Evolutionary conservation across 2,888 invertebrate genomes (phyloP), one percentile per base, ranked within the genome.

Genomic region (Cheilosia pagana): DNA sequence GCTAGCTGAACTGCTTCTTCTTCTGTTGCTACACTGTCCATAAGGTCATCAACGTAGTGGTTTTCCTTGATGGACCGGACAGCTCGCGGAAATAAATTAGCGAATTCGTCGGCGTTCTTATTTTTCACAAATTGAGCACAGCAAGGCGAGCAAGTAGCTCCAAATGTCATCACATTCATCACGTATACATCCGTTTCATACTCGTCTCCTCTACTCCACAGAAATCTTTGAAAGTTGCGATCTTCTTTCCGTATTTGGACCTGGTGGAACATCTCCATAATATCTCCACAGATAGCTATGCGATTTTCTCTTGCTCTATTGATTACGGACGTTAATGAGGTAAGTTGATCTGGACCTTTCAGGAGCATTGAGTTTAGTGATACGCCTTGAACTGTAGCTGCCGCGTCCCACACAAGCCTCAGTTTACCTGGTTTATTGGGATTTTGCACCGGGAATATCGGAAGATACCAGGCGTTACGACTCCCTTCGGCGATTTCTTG

Each of bases 11-110:
- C 59, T 41, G 14, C 39, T n/a, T n/a, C n/a, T n/a, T n/a, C n/a
- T n/a, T n/a, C 28, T 87, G 81, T 89, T 7, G 14, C 14, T 12
- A 28, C 28, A 8, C 28, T 89, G 60, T 89, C 89, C 52, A 89
- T 28, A 28, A 28, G 8, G 28, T 28, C 7, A 28, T 28, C 28
- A 28, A 28, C 88, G 31, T 90, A 90, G 52, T 85, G 78, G 19
- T 72, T 72, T 21, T 71, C 41, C 10, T 19, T 39, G 8, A 72
- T 62, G 1, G 72, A 41, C 0, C 43, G 41, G 1, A 50, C 48
- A 0, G 59, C 59, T 71, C 70, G 23, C 6, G 59, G 59, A 8
- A 8, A 28, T 28, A 28, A 1, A 8, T 28, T 1, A 2, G 28
- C 8, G 8, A 8, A 8, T 8, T 28, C 28, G 0, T 28, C 28